Percentiles rank a stretch among this genome's conserved stretches.
These are phyloP conservation scores for Xestia ashworthii DNA, from an alignment of 2,888 invertebrate genomes.

Conservation along the genomic window DNA sequence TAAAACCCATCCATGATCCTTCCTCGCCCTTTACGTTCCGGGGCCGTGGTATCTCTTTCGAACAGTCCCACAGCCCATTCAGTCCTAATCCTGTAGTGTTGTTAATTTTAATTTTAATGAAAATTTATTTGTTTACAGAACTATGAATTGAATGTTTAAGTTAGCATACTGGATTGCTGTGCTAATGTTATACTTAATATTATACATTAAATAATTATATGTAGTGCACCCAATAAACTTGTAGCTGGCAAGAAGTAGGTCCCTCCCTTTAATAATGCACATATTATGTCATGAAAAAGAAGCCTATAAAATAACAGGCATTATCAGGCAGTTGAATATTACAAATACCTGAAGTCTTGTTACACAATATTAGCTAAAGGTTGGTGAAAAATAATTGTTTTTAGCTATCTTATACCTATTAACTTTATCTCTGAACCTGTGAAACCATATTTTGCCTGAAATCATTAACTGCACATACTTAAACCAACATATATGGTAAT, in stretches of 20 bases:
- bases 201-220: slow-evolving; percentile 37
- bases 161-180: slow-evolving; percentile 62
- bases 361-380: slow-evolving; percentile 15
- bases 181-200: slow-evolving; percentile 64
- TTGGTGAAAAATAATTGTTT: slow-evolving; percentile 26
- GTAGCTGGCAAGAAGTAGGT: slow-evolving; percentile 49
- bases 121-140: slow-evolving; percentile 28
- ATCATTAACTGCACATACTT: slow-evolving; percentile 36
- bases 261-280: slow-evolving; percentile 54
- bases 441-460: slow-evolving; percentile 17
- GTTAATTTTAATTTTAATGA: slow-evolving; percentile 13
- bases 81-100: slow-evolving; percentile 6
- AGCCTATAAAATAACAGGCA: slow-evolving; percentile 18
- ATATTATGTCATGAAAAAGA: slow-evolving; percentile 41
- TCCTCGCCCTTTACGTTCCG: too few relatives aligned
- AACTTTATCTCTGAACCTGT: slow-evolving; percentile 16
- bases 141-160: slow-evolving; percentile 46
- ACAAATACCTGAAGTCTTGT: neutral
- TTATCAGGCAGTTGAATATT: slow-evolving; percentile 23
- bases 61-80: too few relatives aligned
- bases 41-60: too few relatives aligned
- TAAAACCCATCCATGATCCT: too few relatives aligned
- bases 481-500: slow-evolving; percentile 38
- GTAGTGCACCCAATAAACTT: slow-evolving; percentile 62
- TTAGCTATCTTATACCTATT: slow-evolving; percentile 7